phyloP scores from a whole-genome alignment of 1,140 invertebrate species.

The Pseudomyrmex cubaensis region DNA sequence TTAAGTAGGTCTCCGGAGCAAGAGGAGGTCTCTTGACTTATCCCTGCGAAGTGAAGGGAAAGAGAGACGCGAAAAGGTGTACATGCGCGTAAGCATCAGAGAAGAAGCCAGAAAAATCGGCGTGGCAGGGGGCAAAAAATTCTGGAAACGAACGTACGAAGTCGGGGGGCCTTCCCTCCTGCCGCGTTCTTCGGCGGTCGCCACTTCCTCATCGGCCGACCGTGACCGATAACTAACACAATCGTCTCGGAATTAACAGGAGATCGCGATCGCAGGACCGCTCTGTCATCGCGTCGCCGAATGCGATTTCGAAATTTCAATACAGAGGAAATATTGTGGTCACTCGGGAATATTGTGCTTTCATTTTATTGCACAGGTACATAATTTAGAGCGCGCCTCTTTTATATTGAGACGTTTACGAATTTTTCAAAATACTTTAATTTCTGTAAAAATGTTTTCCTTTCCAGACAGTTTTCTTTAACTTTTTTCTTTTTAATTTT shows the following conservation, averaged over 20 bases:
- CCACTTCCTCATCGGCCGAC: conserved; percentile 63
- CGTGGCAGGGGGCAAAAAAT: conserved; percentile 59
- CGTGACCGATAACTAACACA: conserved; percentile 75
- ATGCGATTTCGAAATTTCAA: conserved; percentile 16
- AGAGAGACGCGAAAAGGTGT: conserved; percentile 33
- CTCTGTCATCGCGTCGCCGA: conserved; percentile 19
- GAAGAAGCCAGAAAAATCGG: conserved; percentile 64
- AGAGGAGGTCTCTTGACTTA: conserved; percentile 3
- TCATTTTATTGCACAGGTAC: conserved; percentile 4
- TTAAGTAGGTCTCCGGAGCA: conserved; percentile 76
- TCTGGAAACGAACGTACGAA: conserved; percentile 63
- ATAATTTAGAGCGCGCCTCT: background rate
- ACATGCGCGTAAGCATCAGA: conserved; percentile 32
- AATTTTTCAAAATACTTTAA: background rate
- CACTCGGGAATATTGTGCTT: background rate
- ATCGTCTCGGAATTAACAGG: conserved; percentile 69
- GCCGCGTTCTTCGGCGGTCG: conserved; percentile 31
- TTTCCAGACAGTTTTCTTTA: too few species aligned
- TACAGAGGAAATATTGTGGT: background rate
- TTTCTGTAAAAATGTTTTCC: background rate
- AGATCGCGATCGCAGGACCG: background rate
- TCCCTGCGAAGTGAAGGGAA: background rate
- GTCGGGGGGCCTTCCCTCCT: background rate
- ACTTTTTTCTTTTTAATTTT: too few species aligned
- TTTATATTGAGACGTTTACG: background rate